phyloP scores from a whole-genome alignment of 2,113 vertebrate species.

The Ochotona princeps region DNA sequence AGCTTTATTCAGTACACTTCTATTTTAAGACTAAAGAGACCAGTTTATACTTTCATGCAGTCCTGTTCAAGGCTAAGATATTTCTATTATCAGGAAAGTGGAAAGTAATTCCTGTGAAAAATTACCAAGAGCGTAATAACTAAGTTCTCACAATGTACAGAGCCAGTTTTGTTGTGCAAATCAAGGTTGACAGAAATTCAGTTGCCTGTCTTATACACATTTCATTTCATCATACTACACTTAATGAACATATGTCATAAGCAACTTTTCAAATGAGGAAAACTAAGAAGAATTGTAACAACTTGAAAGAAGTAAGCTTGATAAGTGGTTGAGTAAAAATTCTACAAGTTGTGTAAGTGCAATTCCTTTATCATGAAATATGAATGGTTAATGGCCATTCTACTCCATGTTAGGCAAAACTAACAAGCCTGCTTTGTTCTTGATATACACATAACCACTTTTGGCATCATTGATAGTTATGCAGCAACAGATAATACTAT shows the following conservation, averaged over 20 bases:
- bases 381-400: constrained; percentile 63
- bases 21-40: background rate
- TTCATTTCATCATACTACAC: constrained; percentile 55
- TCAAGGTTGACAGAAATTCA: constrained; percentile 34
- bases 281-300: constrained; percentile 65
- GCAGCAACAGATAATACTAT: constrained; percentile 51
- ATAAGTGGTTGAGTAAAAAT: constrained; percentile 73
- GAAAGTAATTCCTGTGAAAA: background rate
- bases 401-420: constrained; percentile 56
- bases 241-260: constrained; percentile 66
- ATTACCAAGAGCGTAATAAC: background rate
- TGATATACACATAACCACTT: constrained; percentile 53
- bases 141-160: background rate
- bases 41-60: constrained; percentile 4
- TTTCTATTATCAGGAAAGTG: constrained; percentile 16
- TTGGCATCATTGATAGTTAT: constrained; percentile 68
- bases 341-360: constrained; percentile 65
- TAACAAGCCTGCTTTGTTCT: constrained; percentile 68
- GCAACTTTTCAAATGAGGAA: constrained; percentile 64
- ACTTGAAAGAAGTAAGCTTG: constrained; percentile 61
- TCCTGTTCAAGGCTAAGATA: background rate
- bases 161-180: constrained; percentile 21
- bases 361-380: constrained; percentile 53
- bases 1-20: background rate
- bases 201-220: background rate